Percentiles rank a stretch among this genome's conserved stretches.
phyloP scores from a whole-genome alignment of 2,888 invertebrate genomes.

The Leistus spinibarbis region DNA sequence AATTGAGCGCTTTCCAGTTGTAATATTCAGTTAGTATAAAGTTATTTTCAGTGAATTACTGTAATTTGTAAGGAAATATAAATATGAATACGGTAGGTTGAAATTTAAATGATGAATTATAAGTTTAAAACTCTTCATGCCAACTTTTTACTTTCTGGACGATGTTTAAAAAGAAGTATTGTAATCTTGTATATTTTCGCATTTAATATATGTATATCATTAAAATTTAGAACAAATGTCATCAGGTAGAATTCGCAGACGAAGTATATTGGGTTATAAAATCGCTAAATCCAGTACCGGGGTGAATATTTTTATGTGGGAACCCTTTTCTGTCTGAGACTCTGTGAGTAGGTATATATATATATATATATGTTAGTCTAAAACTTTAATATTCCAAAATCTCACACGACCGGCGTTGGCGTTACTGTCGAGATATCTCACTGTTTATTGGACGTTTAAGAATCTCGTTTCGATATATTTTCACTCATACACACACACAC shows the following conservation, averaged over 20 bases:
- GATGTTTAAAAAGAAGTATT: too few relatives aligned
- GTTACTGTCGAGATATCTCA: conserved; percentile 5
- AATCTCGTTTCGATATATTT: neutral
- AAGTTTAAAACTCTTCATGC: too few relatives aligned
- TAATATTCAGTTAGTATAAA: neutral
- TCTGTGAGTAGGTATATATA: too few relatives aligned
- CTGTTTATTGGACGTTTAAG: conserved; percentile 4
- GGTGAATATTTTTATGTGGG: neutral
- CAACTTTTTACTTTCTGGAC: too few relatives aligned
- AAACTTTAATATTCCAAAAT: conserved; percentile 19
- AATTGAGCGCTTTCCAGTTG: neutral
- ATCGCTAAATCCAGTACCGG: too few relatives aligned
- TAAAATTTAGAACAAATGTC: too few relatives aligned
- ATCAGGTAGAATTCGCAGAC: too few relatives aligned
- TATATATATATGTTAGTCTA: too few relatives aligned
- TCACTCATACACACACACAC: too few relatives aligned
- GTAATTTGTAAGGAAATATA: neutral
- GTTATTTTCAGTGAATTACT: neutral
- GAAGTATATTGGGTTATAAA: too few relatives aligned
- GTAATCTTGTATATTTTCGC: too few relatives aligned
- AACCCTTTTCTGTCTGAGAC: neutral
- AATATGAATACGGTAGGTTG: neutral
- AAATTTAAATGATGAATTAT: neutral
- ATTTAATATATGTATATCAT: too few relatives aligned
- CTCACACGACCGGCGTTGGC: neutral